A percentile compares a stretch with the other conserved stretches of the same genome.
Evolutionary conservation across 2,797 vertebrate genomes (phyloP).

Genomic region (Nothura maculosa): DNA sequence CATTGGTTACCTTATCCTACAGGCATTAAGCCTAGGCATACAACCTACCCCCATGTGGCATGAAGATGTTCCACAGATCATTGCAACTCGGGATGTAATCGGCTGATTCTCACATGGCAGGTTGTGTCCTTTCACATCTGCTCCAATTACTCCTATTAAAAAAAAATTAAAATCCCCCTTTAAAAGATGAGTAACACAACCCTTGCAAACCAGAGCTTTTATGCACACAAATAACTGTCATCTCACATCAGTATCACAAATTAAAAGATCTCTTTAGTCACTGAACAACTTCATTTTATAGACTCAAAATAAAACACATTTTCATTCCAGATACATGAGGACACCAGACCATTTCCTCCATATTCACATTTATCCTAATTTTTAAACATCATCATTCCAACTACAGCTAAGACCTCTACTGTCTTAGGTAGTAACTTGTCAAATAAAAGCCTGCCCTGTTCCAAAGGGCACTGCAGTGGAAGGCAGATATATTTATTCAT

Average conservation of each 20-base stretch:
- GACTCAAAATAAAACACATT: neutral
- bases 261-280: neutral
- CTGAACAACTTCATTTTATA: neutral
- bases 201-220: neutral
- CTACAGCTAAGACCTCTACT: neutral
- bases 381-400: neutral
- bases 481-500: constrained; percentile 42
- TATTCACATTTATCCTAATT: neutral
- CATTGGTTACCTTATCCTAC: neutral
- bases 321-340: neutral
- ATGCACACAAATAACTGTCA: neutral
- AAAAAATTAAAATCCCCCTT: neutral
- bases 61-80: constrained; percentile 97
- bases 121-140: constrained; percentile 88
- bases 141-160: constrained; percentile 91
- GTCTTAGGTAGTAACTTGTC: neutral
- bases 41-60: constrained; percentile 97
- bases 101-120: constrained; percentile 90
- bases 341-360: neutral
- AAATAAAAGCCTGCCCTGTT: neutral
- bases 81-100: constrained; percentile 89
- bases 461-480: neutral
- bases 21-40: neutral
- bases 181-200: constrained; percentile 20
- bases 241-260: neutral